Base-by-base conservation (phyloP, 1,140 invertebrate species). In the Hydropsyche tenuis region DNA sequence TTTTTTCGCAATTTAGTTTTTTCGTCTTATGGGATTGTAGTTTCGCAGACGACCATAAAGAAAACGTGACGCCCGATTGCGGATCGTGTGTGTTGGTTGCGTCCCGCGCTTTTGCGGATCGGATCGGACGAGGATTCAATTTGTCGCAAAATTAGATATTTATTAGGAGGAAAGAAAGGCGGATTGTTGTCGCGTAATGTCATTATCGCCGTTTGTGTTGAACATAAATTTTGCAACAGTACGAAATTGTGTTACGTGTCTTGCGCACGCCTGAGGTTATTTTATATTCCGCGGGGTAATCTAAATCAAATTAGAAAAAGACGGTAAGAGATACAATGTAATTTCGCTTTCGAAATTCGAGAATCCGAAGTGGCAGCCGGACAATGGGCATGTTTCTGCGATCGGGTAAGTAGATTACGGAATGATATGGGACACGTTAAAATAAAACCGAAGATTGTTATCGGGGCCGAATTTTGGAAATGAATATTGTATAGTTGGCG, bases 301-400 rank as follows among this genome's bases (percentile, higher is more conserved):
- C 63, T 66, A 66, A 66, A 66, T 66, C 63, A 66, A 66, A 66
- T 66, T 66, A 66, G 42, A 66, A 45, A 22, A 45, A 66, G 42
- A 42, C 18, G 37, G 60, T 16, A 51, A n/a, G 14, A 20, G 23
- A 27, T 63, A 53, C 16, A 53, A 1, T 3, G 23, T 14, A 37
- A 63, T 66, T 66, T 66, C 37, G 14, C 45, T n/a, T 25, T 43
- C 37, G 62, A 30, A 64, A 30, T 64, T 56, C 16, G 51, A 56
- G 23, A 60, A 60, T 60, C 12, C 23, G 22, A 65, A n/a, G 14
- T 65, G 63, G 43, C 63, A 43, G 63, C n/a, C 16, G 63, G 63
- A 46, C 16, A 42, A 42, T 43, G 30, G 22, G 63, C 3, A 60
- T 43, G 63, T 43, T 46, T 64, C 30, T 65, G 30, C 63, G 63